Conservation (phyloP, 2,113 vertebrate species). For the Corydoras sp. region DNA sequence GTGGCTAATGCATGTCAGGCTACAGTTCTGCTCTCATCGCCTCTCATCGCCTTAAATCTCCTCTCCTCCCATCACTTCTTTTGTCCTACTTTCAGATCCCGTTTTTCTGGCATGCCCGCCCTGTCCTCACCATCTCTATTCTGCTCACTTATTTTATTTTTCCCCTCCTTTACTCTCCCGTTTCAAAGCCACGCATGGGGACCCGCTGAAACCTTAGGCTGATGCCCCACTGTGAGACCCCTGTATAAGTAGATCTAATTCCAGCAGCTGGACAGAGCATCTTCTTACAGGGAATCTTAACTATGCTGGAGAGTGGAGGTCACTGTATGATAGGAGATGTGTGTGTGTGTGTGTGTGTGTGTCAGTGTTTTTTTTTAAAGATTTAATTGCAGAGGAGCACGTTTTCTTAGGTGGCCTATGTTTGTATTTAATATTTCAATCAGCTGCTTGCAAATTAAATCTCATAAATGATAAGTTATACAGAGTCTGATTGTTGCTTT, state of each 20-base stretch:
- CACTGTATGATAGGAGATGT: neutral
- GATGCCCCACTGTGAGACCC: slow-evolving; percentile 3
- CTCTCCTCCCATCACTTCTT: neutral
- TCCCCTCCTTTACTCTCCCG: neutral
- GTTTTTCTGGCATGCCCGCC: neutral
- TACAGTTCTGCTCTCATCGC: slow-evolving; percentile 12
- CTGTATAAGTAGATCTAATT: slow-evolving; percentile 4
- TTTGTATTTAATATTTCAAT: too few relatives aligned
- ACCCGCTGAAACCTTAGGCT: neutral
- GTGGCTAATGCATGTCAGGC: slow-evolving; percentile 14
- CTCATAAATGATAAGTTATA: too few relatives aligned
- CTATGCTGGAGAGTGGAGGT: neutral
- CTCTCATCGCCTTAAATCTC: slow-evolving; percentile 7
- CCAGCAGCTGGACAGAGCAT: slow-evolving; percentile 10
- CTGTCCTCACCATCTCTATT: slow-evolving; percentile 9
- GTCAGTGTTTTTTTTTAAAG: too few relatives aligned
- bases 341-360: neutral
- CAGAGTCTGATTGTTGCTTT: too few relatives aligned
- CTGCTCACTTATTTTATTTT: neutral
- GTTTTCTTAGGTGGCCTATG: too few relatives aligned
- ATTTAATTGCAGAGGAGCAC: too few relatives aligned
- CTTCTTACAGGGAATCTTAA: slow-evolving; percentile 17
- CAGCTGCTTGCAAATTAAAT: too few relatives aligned
- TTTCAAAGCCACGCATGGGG: neutral
- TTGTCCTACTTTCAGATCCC: slow-evolving; percentile 12